Evolutionary conservation across 2,797 vertebrate genomes (phyloP), one percentile per base, ranked within the genome.

Genomic region (Semotilus atromaculatus): DNA sequence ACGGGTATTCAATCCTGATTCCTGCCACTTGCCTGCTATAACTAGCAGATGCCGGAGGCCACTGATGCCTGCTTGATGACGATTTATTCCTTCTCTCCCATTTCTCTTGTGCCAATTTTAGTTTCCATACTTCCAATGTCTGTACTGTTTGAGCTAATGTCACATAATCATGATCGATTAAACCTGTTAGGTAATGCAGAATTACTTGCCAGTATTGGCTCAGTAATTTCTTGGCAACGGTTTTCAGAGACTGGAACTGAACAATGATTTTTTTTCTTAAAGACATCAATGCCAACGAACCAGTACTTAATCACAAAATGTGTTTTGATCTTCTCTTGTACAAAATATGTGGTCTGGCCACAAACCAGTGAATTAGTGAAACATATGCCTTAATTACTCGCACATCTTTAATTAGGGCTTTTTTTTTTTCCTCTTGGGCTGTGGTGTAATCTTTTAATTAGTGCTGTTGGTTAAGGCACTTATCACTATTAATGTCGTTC

Each of bases 361-460:
- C 26, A 70, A 70, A 84, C 36, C 74, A 84, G 82, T 31, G 64
- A 78, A 70, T 84, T 70, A 78, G 74, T 34, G 36, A 78, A 84
- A 77, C 82, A 77, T 66, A 66, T 77, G 82, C 64, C 64, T 45
- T 76, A 62, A 77, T 83, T 84, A 70, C 51, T 43, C 9, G 10
- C 48, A 78, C 48, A 34, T 78, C 64, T 70, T 84, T 78, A 84
- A 78, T 84, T 70, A 58, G 19, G 23, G 26, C 6, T 31, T 66
- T 66, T 78, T 66, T 60, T 19, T 64, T 11, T 38, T n/a, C n/a
- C 62, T 68, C 11, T 58, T 51, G 14, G 51, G 67, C 34, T 55
- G 45, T 70, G 51, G 80, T 64, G 26, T 83, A 58, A 77, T 84
- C 62, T 67, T 83, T 66, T 70, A 58, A 83, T 77, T 77, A 79